These are phyloP conservation scores for Melitaea cinxia DNA, from an alignment of 1,140 invertebrate genomes.

Conservation along the genomic window DNA sequence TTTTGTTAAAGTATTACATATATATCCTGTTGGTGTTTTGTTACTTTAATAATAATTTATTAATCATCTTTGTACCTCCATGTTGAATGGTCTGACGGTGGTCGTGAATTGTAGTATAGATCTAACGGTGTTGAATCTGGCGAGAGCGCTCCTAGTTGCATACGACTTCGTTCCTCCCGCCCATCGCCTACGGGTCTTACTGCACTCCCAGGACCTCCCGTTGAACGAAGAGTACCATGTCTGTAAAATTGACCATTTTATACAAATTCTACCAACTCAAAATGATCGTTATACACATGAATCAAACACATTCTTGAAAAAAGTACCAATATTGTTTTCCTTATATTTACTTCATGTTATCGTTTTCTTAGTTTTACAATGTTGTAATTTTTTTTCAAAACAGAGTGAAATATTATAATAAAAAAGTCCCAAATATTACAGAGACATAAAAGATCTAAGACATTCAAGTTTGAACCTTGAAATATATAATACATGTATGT, in stretches of 20 bases:
- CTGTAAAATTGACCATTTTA: slow-evolving; percentile 31
- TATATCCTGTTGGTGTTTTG: neutral
- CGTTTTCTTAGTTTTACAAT: too few species aligned
- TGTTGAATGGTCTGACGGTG: slow-evolving; percentile 80
- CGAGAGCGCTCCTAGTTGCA: slow-evolving; percentile 86
- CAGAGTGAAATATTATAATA: too few species aligned
- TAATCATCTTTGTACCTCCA: slow-evolving; percentile 65
- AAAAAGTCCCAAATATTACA: too few species aligned
- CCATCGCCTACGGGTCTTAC: slow-evolving; percentile 84
- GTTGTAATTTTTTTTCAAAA: too few species aligned
- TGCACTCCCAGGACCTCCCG: slow-evolving; percentile 51
- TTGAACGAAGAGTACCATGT: slow-evolving; percentile 74
- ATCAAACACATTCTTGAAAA: too few species aligned
- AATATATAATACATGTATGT: slow-evolving; percentile 6
- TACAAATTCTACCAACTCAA: too few species aligned
- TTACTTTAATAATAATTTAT: neutral
- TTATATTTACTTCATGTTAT: too few species aligned
- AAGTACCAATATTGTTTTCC: too few species aligned
- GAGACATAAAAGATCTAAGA: too few species aligned
- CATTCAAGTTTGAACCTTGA: too few species aligned
- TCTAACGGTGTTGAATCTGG: slow-evolving; percentile 88
- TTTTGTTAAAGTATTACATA: neutral
- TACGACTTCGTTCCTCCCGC: slow-evolving; percentile 88
- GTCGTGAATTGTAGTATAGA: slow-evolving; percentile 91
- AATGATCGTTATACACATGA: too few species aligned